These are phyloP conservation scores for Coenobita brevimanus DNA, from an alignment of 1,140 invertebrate species.

Conservation along the genomic window DNA sequence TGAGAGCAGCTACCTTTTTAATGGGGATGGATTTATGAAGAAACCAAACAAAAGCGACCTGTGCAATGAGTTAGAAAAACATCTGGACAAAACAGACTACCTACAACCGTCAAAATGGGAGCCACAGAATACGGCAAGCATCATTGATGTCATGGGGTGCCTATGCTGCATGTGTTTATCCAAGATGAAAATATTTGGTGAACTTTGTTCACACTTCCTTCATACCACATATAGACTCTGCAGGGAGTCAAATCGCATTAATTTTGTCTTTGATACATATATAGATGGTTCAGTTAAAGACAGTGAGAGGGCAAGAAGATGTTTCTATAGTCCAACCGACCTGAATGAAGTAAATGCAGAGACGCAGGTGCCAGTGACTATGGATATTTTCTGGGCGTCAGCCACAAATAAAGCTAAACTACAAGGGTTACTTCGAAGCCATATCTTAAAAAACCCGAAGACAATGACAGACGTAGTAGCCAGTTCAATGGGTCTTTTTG, in stretches of 20 bases:
- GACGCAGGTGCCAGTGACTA: neutral
- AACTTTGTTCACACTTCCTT: neutral
- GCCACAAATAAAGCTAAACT: neutral
- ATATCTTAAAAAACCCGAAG: neutral
- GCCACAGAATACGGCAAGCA: neutral
- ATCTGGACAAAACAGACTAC: neutral
- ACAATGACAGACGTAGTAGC: neutral
- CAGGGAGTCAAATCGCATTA: neutral
- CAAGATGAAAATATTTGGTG: neutral
- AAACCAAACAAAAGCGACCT: conserved; percentile 8
- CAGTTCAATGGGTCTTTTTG: neutral
- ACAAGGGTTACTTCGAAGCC: neutral
- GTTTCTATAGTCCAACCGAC: neutral
- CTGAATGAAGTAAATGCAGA: conserved; percentile 1
- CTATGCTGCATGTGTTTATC: neutral
- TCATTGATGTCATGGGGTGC: neutral
- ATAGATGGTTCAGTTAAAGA: conserved; percentile 2
- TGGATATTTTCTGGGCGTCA: neutral
- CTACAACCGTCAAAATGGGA: neutral
- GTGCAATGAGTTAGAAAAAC: neutral
- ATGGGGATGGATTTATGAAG: neutral
- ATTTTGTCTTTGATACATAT: conserved; percentile 3
- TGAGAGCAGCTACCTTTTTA: neutral
- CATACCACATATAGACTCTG: neutral
- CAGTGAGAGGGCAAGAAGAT: neutral